Conservation (phyloP, 2,113 vertebrate species). For the Athene cunicularia region DNA sequence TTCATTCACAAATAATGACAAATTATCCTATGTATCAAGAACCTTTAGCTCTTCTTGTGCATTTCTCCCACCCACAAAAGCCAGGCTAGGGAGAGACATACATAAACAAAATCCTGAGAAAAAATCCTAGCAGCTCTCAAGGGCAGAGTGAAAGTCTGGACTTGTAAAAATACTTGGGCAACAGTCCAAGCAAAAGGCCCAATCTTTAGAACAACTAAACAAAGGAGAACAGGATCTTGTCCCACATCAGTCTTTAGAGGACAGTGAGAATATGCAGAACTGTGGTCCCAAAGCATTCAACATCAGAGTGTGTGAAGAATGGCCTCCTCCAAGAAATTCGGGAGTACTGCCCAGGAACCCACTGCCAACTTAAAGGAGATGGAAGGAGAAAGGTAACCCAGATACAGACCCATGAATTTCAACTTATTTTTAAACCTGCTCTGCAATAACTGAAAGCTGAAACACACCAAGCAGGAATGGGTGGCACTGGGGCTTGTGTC, state of each 20-base stretch:
- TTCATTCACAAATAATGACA: neutral
- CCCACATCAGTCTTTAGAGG: neutral
- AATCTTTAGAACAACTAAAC: neutral
- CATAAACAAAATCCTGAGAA: neutral
- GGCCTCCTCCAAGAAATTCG: neutral
- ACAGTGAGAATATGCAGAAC: slow-evolving; percentile 5
- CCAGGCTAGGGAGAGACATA: neutral
- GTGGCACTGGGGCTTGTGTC: neutral
- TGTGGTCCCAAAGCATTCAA: neutral
- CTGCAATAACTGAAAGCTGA: neutral
- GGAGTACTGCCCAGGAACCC: neutral
- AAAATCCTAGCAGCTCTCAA: neutral
- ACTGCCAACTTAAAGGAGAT: neutral
- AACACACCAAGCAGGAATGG: neutral
- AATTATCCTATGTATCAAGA: neutral
- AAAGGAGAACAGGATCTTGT: neutral
- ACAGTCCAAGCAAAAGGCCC: neutral
- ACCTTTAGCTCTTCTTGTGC: neutral
- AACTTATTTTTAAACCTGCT: neutral
- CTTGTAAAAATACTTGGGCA: slow-evolving; percentile 43
- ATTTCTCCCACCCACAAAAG: neutral
- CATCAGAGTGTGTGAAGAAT: neutral
- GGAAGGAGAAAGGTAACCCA: neutral
- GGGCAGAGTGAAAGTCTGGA: slow-evolving; percentile 31
- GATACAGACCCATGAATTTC: neutral